Base-by-base conservation (phyloP, 2,888 invertebrate genomes). In the Oscheius onirici region DNA sequence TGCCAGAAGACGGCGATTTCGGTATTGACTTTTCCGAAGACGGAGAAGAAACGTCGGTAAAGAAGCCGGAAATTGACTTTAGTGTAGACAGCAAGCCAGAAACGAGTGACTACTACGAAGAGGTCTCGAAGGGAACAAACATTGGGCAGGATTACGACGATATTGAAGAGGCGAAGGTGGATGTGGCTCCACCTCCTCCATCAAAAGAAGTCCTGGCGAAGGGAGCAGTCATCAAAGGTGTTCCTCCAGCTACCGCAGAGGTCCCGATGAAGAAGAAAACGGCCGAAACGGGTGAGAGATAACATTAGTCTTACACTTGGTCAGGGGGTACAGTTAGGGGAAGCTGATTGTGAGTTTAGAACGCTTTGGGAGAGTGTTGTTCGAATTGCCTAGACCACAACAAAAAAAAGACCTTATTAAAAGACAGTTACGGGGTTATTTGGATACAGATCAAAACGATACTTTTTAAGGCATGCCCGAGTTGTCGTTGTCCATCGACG, bases 21-120 rank as follows among this genome's bases (percentile, higher is more conserved):
- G 86, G 86, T 28, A 78, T 80, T 1, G 86, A 86, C 66, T 86
- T 86, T 67, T 75, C 81, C 8, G 85, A 86, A 54, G 83, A 77
- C 54, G 77, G 70, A 17, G 78, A 79, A 41, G 65, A 72, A n/a
- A 74, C 76, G 13, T 49, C 72, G 8, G 71, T 66, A 15, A 69
- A 74, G 28, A 34, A 28, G 69, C 73, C 71, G 3, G 75, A 75
- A 44, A 71, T 79, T 51, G 78, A 75, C 17, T 80, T 80, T 54
- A 74, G 72, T 72, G 71, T 80, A 15, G 81, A 78, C 58, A 71
- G 34, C n/a, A 52, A 22, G 20, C 49, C 61, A 54, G 58, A 43
- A 22, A 73, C 58, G 2, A 78, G 73, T 46, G 81, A 84, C 57
- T 84, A 84, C 60, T 84, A 84, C 57, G 77, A 83, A 26, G 79